Evolutionary conservation across 2,797 vertebrate species (phyloP).

Genomic region (Enteromius thamalakanensis): DNA sequence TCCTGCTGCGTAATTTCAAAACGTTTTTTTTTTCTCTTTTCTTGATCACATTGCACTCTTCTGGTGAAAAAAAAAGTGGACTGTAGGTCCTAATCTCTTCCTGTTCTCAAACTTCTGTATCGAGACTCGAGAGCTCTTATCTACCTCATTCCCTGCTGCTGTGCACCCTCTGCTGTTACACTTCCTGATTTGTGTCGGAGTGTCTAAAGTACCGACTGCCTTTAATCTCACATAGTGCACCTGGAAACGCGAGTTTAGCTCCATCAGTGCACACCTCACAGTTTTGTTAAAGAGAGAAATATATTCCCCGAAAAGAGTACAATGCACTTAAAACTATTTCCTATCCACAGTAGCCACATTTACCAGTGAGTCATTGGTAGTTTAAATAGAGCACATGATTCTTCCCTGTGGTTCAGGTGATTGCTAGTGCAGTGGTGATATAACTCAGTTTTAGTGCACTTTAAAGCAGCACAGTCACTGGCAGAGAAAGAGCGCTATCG

Average conservation of each 20-base stretch:
- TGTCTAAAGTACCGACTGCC: neutral
- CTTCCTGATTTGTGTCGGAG: conserved; percentile 22
- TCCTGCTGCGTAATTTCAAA: neutral
- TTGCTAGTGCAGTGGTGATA: conserved; percentile 31
- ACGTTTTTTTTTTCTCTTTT: neutral
- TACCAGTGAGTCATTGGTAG: conserved; percentile 35
- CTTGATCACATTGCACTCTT: neutral
- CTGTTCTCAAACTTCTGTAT: neutral
- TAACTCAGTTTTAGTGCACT: conserved; percentile 42
- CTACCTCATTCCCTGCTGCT: conserved; percentile 11
- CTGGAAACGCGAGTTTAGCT: conserved; percentile 29
- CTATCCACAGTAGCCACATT: neutral
- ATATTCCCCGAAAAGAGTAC: conserved; percentile 16
- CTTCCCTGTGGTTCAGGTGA: conserved; percentile 26
- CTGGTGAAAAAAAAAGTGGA: conserved; percentile 1
- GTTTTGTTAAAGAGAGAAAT: conserved; percentile 3
- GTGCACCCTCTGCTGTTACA: conserved; percentile 11
- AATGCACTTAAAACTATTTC: conserved; percentile 17
- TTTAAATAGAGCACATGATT: conserved; percentile 30
- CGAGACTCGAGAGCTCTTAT: conserved; percentile 32
- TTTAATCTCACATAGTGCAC: conserved; percentile 52
- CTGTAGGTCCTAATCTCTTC: neutral
- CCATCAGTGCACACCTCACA: neutral
- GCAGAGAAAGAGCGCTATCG: neutral
- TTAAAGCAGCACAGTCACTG: conserved; percentile 28